Evolutionary conservation across 2,113 vertebrate species (phyloP).

Genomic region (Catagonus wagneri): DNA sequence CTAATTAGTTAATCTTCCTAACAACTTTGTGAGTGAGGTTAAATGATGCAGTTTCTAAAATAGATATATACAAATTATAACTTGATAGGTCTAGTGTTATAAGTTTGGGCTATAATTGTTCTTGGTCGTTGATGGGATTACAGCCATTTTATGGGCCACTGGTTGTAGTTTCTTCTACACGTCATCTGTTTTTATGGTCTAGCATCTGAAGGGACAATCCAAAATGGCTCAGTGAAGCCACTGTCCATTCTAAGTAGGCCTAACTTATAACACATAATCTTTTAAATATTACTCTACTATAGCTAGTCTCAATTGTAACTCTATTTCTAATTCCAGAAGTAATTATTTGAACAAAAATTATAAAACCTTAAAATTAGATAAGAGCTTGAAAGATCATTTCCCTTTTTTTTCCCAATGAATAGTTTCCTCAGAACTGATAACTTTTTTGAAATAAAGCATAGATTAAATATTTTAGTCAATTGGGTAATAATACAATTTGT

Average conservation of each 20-base stretch:
- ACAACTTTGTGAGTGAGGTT: conserved; percentile 76
- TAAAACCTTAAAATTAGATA: not conserved
- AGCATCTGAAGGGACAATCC: conserved; percentile 49
- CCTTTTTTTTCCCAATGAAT: not conserved
- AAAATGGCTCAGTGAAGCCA: conserved; percentile 15
- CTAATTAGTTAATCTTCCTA: conserved; percentile 81
- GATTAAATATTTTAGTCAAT: not conserved
- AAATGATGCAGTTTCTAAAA: conserved; percentile 81
- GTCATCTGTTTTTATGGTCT: conserved; percentile 70
- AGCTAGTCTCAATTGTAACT: not conserved
- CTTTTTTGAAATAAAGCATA: not conserved
- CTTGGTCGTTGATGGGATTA: conserved; percentile 71
- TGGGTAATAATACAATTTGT: not conserved
- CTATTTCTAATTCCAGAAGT: conserved; percentile 31
- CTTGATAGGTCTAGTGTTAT: conserved; percentile 69
- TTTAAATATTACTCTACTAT: conserved; percentile 9
- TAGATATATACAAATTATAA: conserved; percentile 82
- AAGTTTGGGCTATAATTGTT: conserved; percentile 73
- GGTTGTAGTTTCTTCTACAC: conserved; percentile 42
- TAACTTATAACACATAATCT: not conserved
- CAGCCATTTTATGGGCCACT: conserved; percentile 71
- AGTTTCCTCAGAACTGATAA: not conserved
- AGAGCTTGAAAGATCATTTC: not conserved
- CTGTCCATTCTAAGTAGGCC: not conserved
- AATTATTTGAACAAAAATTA: not conserved